Percentiles rank a stretch among this genome's conserved stretches.
These are phyloP conservation scores for Pseudonaja textilis DNA, from an alignment of 2,113 vertebrate species.

Conservation along the genomic window DNA sequence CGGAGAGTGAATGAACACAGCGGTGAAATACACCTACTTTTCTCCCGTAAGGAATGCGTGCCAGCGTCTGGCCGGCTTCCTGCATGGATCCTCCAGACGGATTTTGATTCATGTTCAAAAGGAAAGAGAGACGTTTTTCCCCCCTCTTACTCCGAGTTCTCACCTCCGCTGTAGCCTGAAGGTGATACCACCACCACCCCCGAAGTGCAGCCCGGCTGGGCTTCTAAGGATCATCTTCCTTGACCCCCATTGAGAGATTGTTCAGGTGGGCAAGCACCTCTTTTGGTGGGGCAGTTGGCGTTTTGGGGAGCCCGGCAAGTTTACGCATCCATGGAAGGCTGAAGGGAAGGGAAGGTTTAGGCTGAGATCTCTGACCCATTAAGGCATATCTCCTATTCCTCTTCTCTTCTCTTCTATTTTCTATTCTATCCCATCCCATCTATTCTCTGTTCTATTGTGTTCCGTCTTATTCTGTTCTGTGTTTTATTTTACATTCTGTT, in stretches of 20 bases:
- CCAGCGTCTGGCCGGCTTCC: neutral
- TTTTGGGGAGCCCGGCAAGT: neutral
- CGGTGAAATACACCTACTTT: conserved; percentile 39
- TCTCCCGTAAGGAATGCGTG: neutral
- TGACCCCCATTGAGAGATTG: too few relatives aligned
- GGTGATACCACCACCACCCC: conserved; percentile 19
- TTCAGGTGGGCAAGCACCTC: neutral
- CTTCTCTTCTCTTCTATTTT: neutral
- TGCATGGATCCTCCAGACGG: neutral
- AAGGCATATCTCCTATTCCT: too few relatives aligned
- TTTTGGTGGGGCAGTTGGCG: neutral
- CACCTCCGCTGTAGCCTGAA: conserved; percentile 1
- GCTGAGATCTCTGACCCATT: neutral
- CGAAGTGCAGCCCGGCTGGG: neutral
- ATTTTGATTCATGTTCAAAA: conserved; percentile 42
- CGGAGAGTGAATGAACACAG: conserved; percentile 16
- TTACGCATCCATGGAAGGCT: neutral
- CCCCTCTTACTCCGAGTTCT: conserved; percentile 34
- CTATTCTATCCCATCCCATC: too few relatives aligned
- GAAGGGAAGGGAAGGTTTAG: neutral
- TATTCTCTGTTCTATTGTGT: too few relatives aligned
- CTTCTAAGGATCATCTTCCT: neutral
- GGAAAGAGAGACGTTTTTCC: conserved; percentile 25
- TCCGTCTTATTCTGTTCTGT: too few relatives aligned
- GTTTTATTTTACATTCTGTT: too few relatives aligned